phyloP scores from a whole-genome alignment of 2,888 invertebrate genomes.

The Eustalomyia histrio region DNA sequence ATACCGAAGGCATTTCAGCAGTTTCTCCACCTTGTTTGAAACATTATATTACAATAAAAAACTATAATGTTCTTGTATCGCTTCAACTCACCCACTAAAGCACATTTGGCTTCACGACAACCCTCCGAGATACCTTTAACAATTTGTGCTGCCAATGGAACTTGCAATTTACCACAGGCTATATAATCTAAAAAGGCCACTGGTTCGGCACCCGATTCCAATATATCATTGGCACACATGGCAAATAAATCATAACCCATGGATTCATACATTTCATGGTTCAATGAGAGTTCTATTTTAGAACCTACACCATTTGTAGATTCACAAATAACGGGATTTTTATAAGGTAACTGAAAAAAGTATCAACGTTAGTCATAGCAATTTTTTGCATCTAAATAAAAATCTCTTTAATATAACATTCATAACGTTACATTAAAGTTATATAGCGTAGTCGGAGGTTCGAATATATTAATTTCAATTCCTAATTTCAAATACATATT shows the following conservation, averaged over 20 bases:
- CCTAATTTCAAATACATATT: too few species aligned
- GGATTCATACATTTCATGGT: slow-evolving; percentile 87
- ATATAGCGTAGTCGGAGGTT: too few species aligned
- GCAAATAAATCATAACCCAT: slow-evolving; percentile 98
- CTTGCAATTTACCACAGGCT: slow-evolving; percentile 92
- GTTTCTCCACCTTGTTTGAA: slow-evolving; percentile 88
- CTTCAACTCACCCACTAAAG: slow-evolving; percentile 86
- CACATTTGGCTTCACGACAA: slow-evolving; percentile 91
- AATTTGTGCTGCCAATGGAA: slow-evolving; percentile 87
- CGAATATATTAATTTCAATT: neutral
- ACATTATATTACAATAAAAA: neutral
- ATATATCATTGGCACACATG: slow-evolving; percentile 98
- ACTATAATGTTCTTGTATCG: neutral
- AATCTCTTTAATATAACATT: too few species aligned
- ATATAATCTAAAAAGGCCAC: slow-evolving; percentile 98
- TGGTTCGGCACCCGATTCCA: slow-evolving; percentile 97
- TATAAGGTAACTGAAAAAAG: slow-evolving; percentile 78
- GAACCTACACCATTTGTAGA: slow-evolving; percentile 98
- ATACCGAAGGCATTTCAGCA: slow-evolving; percentile 98
- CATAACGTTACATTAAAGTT: neutral
- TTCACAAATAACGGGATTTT: slow-evolving; percentile 93
- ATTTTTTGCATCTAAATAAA: too few species aligned
- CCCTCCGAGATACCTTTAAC: slow-evolving; percentile 93
- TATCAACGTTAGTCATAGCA: neutral
- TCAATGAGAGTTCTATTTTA: slow-evolving; percentile 94